Conservation (phyloP, 2,113 vertebrate species). For the Silurus asotus region DNA sequence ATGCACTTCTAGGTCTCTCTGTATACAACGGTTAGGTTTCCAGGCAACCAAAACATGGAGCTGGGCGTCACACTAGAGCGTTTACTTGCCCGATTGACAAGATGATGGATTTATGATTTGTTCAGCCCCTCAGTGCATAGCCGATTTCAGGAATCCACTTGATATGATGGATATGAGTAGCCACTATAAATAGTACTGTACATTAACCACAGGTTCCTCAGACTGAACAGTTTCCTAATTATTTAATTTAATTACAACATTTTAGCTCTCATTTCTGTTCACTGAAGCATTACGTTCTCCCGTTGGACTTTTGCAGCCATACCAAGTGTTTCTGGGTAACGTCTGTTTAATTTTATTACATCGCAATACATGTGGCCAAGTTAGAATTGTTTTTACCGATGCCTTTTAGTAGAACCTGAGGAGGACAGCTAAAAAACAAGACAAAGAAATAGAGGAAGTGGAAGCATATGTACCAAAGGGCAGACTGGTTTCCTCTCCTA, state of each 20-base stretch:
- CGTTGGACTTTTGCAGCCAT: neutral
- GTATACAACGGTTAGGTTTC: neutral
- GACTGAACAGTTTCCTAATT: neutral
- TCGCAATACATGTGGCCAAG: constrained; percentile 19
- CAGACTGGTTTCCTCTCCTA: constrained; percentile 38
- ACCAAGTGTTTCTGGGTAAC: neutral
- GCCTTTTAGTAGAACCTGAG: neutral
- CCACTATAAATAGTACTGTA: neutral
- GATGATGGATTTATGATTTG: neutral
- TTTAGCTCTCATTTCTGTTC: neutral
- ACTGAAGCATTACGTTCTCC: neutral
- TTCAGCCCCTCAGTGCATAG: neutral
- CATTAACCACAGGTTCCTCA: neutral
- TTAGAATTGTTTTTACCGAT: neutral
- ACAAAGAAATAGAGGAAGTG: constrained; percentile 39
- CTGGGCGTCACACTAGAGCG: neutral
- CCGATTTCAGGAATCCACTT: neutral
- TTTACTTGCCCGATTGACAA: neutral
- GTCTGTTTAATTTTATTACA: neutral
- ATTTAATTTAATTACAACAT: neutral
- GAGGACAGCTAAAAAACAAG: neutral
- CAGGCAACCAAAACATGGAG: neutral
- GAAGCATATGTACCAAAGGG: constrained; percentile 47
- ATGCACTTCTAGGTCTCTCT: neutral
- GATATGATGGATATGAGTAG: neutral